Evolutionary conservation across 2,888 invertebrate species (phyloP), one percentile per base, ranked within the genome.

Genomic region (Galerucella nymphaeae): DNA sequence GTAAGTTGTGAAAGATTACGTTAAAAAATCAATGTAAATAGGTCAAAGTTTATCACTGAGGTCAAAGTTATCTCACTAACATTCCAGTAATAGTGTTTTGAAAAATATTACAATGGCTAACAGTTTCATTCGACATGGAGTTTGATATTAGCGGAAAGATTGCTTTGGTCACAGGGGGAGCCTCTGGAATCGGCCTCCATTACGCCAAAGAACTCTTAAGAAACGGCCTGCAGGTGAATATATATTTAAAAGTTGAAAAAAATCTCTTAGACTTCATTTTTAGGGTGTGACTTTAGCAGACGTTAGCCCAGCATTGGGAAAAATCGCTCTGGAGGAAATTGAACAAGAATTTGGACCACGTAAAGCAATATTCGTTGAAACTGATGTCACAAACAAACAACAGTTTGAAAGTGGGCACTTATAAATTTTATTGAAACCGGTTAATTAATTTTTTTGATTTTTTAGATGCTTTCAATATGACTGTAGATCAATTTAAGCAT

Each of bases 111-210:
- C 18, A 18, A n/a, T 55, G 6, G 6, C 6, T 5, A 48, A 4
- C 48, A 8, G 0, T 14, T 10, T 16, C 53, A 10, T 16, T 11
- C n/a, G 16, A 16, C 10, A 80, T 81, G 80, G 71, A 72, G 18
- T 79, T 75, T 72, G 80, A 82, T 70, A 74, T 84, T 30, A 80
- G 78, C 59, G 83, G 79, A 48, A 84, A 84, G 79, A 76, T 83
- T 38, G 83, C 81, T 38, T 50, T 85, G 2, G 76, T 90, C n/a
- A 89, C 90, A 0, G 90, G 90, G 1, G 90, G 88, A 23, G 89
- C 89, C 0, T 84, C 84, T 16, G 89, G 90, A 0, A 88, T 90
- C 50, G 90, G 90, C 1, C 85, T 84, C 45, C 83, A 83, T 71
- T 88, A 87, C 65, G 87, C 86, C 4, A 86, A 86, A 9, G 86